Evolutionary conservation across 2,888 invertebrate species (phyloP), one percentile per base, ranked within the genome.

Genomic region (Gerris lacustris): DNA sequence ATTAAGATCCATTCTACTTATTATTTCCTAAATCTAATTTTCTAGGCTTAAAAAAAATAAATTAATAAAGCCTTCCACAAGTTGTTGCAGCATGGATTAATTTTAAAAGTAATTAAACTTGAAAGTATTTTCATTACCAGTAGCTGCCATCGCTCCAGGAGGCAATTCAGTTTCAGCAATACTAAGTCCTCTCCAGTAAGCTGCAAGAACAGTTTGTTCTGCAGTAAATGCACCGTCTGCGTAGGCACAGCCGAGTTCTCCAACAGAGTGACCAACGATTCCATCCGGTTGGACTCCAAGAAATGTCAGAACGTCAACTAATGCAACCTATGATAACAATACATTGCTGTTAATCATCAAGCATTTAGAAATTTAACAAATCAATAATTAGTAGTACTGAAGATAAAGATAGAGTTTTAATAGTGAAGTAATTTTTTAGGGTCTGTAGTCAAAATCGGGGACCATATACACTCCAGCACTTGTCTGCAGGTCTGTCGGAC

Each of bases 181-280:
- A 76, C 90, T 89, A 77, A 88, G 87, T 18, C 96, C 96, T 81
- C 98, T 86, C 87, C 93, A 94, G 82, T 93, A 98, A 55, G 98
- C 96, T 69, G 95, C 90, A 76, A 96, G 82, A 70, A 97, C 90
- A 0, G 96, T 90, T 82, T 99, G 96, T 80, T 96, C 96, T 4
- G 91, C 89, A 7, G 94, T 95, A 78, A 99, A 88, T 68, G 94
- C 91, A 15, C 94, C 96, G 78, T 87, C 87, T 71, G 86, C 86
- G 78, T 87, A 87, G 9, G 85, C 86, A 79, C 86, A 86, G 44
- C 84, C 86, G 71, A 87, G 80, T 78, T 87, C 87, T 69, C 87
- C 87, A 1, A 85, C 85, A 17, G 86, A 83, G 82, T 99, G 98
- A 0, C 98, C 98, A 69, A 98, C 85, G 78, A 99, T 94, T 70